Base-by-base conservation (phyloP, 2,888 invertebrate genomes). In the Lithophane ornitopus region DNA sequence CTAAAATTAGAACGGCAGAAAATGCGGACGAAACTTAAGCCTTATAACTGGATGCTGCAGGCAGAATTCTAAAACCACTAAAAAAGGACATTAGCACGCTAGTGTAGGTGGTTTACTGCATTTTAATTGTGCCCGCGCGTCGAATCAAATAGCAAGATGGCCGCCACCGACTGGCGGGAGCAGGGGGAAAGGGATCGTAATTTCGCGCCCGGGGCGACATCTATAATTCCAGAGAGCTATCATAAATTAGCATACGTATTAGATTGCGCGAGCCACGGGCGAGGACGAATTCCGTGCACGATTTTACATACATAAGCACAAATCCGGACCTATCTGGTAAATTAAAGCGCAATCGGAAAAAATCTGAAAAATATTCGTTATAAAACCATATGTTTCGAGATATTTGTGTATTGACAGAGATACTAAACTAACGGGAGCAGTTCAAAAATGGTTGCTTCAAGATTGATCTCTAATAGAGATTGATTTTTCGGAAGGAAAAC, bases 231-330 rank as follows among this genome's bases (percentile, higher is more conserved):
- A 87, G 90, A 87, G 92, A 92, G 94, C 94, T 92, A 94, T 94
- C 94, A 93, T 94, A 94, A 95, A 96, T 96, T 96, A 95, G 95
- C 96, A 96, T 96, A 95, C 93, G 95, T 95, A 96, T 96, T 96
- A 95, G 94, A 95, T 94, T 94, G 92, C 90, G 89, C 89, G 87
- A 88, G 88, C 89, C 90, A 89, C 87, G 78, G 82, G 89, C 86
- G 89, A 89, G 87, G 90, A 93, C 91, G 90, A 92, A 94, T 95
- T 95, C 93, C 87, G 90, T 91, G 91, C 93, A 93, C 92, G 94
- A 92, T 89, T 90, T 87, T 92, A 91, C 89, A 88, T 92, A 91
- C 89, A 88, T 84, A 90, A 88, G 87, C 86, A 87, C 89, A 89
- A 90, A 91, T 91, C 88, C 81, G 81, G 85, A 78, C 26, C 44